Evolutionary conservation across 2,797 vertebrate species (phyloP), one percentile per base, ranked within the genome.

Genomic region (Glyptemys insculpta): DNA sequence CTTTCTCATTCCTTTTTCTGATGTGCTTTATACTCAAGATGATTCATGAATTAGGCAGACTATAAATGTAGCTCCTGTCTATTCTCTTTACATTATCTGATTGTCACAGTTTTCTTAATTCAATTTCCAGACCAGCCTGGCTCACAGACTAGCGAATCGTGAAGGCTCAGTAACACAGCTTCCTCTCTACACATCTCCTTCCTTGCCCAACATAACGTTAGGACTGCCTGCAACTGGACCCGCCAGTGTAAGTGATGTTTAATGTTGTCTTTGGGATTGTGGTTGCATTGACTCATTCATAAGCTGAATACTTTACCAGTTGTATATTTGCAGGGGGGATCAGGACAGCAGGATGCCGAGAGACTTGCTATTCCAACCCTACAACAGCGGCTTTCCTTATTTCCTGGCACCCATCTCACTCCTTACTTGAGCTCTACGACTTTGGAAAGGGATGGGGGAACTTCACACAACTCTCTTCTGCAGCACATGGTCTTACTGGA

Each of bases 401-500:
- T 99, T 95, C 98, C 99, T 16, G 98, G 99, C 94, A 97, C 99
- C 91, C 99, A 99, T 98, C 99, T 99, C 96, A 97, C 99, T 85
- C 98, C 99, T 53, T 99, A 99, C 98, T 98, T 99, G 98, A 98
- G 99, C 90, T 96, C 99, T 65, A 98, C 99, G 49, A 97, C 99
- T 2, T 97, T 99, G 98, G 99, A 99, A 93, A 98, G 99, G 86
- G 99, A 99, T 1, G 98, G 98, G 44, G 98, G 98, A 81, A 96
- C 98, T 0, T 97, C 98, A 53, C 99, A 99, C 96, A 99, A 97
- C 98, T 98, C 99, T 68, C 99, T 99, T 6, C 98, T 99, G 89
- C 99, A 99, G 95, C 99, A 99, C 98, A 99, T 99, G 99, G 99
- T 99, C 74, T 97, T 99, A 49, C 97, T 99, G 98, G 99, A 99